A percentile compares a stretch with the other conserved stretches of the same genome.
Evolutionary conservation across 1,140 invertebrate genomes (phyloP).

Genomic region (Drosophila pandora): DNA sequence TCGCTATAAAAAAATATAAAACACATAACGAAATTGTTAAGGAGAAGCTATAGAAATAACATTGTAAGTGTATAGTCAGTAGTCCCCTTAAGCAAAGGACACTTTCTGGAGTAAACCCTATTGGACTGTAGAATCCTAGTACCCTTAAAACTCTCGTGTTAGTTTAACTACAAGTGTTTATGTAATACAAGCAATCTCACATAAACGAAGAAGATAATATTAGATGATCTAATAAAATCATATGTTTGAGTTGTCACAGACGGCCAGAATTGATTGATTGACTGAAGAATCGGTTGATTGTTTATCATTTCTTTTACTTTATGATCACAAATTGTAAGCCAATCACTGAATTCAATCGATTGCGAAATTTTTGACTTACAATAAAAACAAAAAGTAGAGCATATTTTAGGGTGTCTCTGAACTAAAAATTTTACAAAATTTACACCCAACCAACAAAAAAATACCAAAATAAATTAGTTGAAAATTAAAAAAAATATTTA

Average conservation of each 20-base stretch:
- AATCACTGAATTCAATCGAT: constrained; percentile 44
- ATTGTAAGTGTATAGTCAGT: constrained; percentile 72
- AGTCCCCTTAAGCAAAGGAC: constrained; percentile 20
- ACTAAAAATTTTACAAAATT: constrained; percentile 59
- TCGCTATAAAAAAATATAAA: constrained; percentile 64
- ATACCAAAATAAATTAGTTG: constrained; percentile 77
- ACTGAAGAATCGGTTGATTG: constrained; percentile 55
- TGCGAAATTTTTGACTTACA: constrained; percentile 47
- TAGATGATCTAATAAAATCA: constrained; percentile 46
- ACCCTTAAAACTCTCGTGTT: constrained; percentile 61
- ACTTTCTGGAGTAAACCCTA: constrained; percentile 11
- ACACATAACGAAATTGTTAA: constrained; percentile 7
- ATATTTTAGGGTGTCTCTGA: constrained; percentile 74
- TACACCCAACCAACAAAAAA: constrained; percentile 58
- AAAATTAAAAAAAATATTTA: constrained; percentile 63
- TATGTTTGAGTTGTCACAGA: constrained; percentile 78
- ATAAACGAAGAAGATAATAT: constrained; percentile 51
- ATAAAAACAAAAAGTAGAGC: constrained; percentile 24
- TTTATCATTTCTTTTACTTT: constrained; percentile 43
- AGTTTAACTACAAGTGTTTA: constrained; percentile 78
- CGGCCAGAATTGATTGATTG: constrained; percentile 41
- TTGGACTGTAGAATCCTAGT: constrained; percentile 24
- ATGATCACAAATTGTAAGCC: constrained; percentile 30
- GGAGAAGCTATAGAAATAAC: constrained; percentile 8
- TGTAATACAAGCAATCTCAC: constrained; percentile 73